Percentiles rank a stretch among this genome's conserved stretches.
Conservation (phyloP, 2,113 vertebrate species). For the Poeciliopsis occidentalis region DNA sequence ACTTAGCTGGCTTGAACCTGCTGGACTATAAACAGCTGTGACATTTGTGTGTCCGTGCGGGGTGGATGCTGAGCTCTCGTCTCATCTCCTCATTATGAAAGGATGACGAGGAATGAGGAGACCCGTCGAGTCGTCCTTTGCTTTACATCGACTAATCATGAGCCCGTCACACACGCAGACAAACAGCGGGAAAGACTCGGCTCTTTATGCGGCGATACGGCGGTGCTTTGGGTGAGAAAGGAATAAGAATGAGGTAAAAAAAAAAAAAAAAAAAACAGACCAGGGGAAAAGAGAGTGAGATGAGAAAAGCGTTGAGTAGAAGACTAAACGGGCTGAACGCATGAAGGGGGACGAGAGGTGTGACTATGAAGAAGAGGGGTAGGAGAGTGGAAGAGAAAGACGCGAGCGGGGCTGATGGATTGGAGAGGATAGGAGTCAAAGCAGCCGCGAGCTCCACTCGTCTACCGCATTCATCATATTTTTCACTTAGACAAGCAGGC, state of each 20-base stretch:
- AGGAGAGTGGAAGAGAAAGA: slow-evolving; percentile 54
- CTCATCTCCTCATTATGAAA: slow-evolving; percentile 47
- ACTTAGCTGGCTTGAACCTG: slow-evolving; percentile 20
- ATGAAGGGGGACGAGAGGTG: slow-evolving; percentile 46
- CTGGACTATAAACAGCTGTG: slow-evolving; percentile 34
- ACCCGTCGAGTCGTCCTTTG: slow-evolving; percentile 33
- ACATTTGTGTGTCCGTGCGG: slow-evolving; percentile 10
- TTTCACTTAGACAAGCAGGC: slow-evolving; percentile 53
- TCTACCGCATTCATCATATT: slow-evolving; percentile 65
- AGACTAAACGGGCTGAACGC: slow-evolving; percentile 47
- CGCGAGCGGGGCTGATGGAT: slow-evolving; percentile 60
- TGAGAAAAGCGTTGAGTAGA: slow-evolving; percentile 29
- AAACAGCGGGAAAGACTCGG: slow-evolving; percentile 21
- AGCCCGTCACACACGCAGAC: slow-evolving; percentile 5
- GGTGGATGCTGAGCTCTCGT: slow-evolving; percentile 13
- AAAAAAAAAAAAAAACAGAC: background rate
- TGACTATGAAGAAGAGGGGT: slow-evolving; percentile 54
- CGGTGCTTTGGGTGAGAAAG: slow-evolving; percentile 25
- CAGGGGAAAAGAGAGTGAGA: background rate
- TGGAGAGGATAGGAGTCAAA: slow-evolving; percentile 58
- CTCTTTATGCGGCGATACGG: slow-evolving; percentile 39
- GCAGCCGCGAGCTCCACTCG: slow-evolving; percentile 53
- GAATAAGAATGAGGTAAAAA: slow-evolving; percentile 48
- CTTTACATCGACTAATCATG: slow-evolving; percentile 47
- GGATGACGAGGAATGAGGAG: slow-evolving; percentile 53